A percentile compares a stretch with the other conserved stretches of the same genome.
phyloP scores from a whole-genome alignment of 2,888 invertebrate genomes.

The Nymphalis c-album region DNA sequence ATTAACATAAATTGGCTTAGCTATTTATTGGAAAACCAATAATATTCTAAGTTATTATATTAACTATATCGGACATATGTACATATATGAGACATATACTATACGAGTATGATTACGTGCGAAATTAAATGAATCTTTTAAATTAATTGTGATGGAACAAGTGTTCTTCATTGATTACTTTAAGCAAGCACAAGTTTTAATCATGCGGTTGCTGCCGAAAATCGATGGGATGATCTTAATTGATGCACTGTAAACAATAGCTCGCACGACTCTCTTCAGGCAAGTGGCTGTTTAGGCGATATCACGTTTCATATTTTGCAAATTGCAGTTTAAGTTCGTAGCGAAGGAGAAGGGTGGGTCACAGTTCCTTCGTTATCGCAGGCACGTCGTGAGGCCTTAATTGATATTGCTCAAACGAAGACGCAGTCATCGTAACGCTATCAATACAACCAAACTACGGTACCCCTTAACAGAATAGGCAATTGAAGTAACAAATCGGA shows the following conservation, averaged over 20 bases:
- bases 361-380: constrained; percentile 53
- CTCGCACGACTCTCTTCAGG: constrained; percentile 59
- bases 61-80: not conserved
- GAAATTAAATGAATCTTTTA: too few species aligned
- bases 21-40: too few species aligned
- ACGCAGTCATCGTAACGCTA: constrained; percentile 56
- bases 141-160: not conserved
- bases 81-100: not conserved
- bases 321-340: constrained; percentile 52
- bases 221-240: constrained; percentile 58
- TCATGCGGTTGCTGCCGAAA: constrained; percentile 26
- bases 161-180: constrained; percentile 18
- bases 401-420: constrained; percentile 70
- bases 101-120: not conserved
- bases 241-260: constrained; percentile 67
- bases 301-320: constrained; percentile 73
- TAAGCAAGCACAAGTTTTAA: constrained; percentile 21
- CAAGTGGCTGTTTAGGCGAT: constrained; percentile 72
- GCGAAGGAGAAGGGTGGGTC: constrained; percentile 43
- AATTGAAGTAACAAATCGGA: constrained; percentile 22
- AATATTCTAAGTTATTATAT: too few species aligned
- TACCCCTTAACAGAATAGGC: constrained; percentile 39
- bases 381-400: constrained; percentile 64
- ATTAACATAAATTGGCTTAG: too few species aligned
- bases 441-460: constrained; percentile 48